These are phyloP conservation scores for Oreotrochilus melanogaster DNA, from an alignment of 2,113 vertebrate species.

Conservation along the genomic window DNA sequence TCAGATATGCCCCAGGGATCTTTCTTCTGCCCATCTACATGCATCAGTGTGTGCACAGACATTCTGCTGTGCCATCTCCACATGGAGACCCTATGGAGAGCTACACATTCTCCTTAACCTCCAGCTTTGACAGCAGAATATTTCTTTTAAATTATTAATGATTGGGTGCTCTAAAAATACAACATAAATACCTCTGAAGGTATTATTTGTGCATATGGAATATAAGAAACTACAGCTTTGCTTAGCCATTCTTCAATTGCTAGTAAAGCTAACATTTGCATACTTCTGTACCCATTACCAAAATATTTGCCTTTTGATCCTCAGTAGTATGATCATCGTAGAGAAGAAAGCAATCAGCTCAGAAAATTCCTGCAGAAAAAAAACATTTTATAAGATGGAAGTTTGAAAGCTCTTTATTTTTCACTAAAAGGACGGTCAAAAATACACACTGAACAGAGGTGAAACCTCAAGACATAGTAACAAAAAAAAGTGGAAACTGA, in stretches of 20 bases:
- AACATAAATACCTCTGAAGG: background rate
- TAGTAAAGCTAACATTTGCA: slow-evolving; percentile 3
- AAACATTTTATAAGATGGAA: background rate
- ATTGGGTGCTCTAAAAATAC: background rate
- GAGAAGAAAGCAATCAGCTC: background rate
- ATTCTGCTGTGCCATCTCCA: background rate
- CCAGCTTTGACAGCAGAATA: background rate
- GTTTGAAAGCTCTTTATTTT: background rate
- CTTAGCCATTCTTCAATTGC: background rate
- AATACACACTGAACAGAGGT: background rate
- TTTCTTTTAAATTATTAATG: background rate
- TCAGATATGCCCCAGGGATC: background rate
- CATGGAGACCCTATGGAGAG: background rate
- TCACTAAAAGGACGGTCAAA: background rate
- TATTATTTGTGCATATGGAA: background rate
- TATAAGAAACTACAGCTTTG: background rate
- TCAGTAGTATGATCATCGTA: background rate
- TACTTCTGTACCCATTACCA: background rate
- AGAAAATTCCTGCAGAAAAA: background rate
- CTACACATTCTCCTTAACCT: background rate
- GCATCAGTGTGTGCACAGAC: background rate
- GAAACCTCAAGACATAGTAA: background rate
- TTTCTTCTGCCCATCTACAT: background rate
- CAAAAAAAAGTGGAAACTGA: background rate
- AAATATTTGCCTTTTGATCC: background rate